Base-by-base conservation (phyloP, 2,797 vertebrate genomes). In the Lutjanus argentimaculatus region DNA sequence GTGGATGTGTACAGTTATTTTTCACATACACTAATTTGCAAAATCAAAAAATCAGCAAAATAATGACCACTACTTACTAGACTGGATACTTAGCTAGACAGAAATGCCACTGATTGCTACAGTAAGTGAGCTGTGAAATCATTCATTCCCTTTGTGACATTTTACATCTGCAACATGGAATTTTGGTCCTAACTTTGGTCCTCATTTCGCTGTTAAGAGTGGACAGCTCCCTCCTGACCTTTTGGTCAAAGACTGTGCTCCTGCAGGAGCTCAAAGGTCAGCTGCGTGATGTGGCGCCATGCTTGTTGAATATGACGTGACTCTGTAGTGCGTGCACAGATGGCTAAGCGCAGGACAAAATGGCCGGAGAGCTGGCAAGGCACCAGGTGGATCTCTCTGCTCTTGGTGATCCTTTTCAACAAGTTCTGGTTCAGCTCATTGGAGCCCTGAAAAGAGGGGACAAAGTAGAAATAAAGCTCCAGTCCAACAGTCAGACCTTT, bases 351-450 rank as follows among this genome's bases (percentile, higher is more conserved):
- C 56, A 99, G 94, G 83, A 99, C 97, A 36, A 98, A 98, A 77
- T 78, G 91, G 51, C 93, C 96, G 3, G 93, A 93, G 80, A 99
- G 96, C 87, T 95, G 94, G 72, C 97, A 98, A 0, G 98, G 98
- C 8, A 99, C 98, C 86, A 99, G 91, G 89, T 99, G 97, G 89
- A 99, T 98, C 92, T 96, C 96, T 84, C 91, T 96, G 89, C 88
- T 84, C 0, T 86, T 77, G 43, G 96, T 98, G 89, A 99, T 98
- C 78, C 75, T 96, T 87, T 98, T 96, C 81, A 99, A 96, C 84
- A 99, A 94, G 3, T 85, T 87, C 93, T 99, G 92, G 2, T 96
- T 99, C 86, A 97, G 84, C 81, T 96, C 92, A 73, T 99, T 97
- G 64, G 97, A 94, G 19, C 97, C 98, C 98, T 99, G 89, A 67